These are phyloP conservation scores for Butorides virescens DNA, from an alignment of 2,113 vertebrate genomes.

Conservation along the genomic window DNA sequence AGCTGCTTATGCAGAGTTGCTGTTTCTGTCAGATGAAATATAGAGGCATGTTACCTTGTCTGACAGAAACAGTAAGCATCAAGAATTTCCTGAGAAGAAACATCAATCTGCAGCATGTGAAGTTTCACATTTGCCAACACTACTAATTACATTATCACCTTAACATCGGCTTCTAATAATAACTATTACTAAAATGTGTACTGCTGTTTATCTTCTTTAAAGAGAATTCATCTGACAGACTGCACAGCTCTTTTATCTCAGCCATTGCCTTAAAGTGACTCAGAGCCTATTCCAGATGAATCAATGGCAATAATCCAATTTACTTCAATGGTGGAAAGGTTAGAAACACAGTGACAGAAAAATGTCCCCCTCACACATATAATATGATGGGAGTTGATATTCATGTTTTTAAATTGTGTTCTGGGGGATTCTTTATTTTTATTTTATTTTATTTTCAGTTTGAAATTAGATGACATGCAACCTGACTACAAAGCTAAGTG, in stretches of 20 bases:
- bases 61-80: constrained; percentile 18
- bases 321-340: background rate
- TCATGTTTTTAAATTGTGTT: background rate
- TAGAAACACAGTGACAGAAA: background rate
- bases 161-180: background rate
- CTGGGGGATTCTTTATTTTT: background rate
- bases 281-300: background rate
- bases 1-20: background rate
- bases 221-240: background rate
- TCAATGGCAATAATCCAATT: background rate
- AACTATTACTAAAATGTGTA: background rate
- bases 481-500: background rate
- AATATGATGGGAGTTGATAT: background rate
- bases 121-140: background rate
- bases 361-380: background rate
- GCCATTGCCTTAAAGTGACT: background rate
- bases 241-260: background rate
- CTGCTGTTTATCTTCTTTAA: background rate
- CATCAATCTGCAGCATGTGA: background rate
- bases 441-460: background rate
- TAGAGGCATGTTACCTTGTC: background rate
- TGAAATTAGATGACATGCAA: background rate
- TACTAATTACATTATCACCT: constrained; percentile 42
- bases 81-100: constrained; percentile 7
- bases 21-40: constrained; percentile 14